Conservation (phyloP, 2,888 invertebrate genomes). For the Corbicula japonica region DNA sequence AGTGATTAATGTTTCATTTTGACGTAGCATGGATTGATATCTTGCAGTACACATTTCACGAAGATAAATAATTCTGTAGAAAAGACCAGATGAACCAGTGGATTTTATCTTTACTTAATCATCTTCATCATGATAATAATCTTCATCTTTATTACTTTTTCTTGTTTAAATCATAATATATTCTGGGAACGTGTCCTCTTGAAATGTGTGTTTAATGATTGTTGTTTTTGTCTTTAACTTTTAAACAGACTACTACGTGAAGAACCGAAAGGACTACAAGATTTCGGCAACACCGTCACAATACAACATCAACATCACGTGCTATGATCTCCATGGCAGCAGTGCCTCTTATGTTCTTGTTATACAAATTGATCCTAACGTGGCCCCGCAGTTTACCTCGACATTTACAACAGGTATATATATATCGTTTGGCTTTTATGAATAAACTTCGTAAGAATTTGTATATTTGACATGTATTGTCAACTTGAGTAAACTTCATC, state of each 20-base stretch:
- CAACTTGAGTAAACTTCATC: too few species aligned
- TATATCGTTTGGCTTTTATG: too few species aligned
- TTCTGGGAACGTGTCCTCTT: not conserved
- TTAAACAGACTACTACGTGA: constrained; percentile 1
- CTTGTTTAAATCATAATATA: not conserved
- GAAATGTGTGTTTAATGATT: not conserved
- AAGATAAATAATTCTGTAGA: too few species aligned
- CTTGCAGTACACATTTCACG: too few species aligned
- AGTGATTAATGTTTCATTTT: too few species aligned
- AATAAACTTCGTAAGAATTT: too few species aligned
- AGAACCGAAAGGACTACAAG: constrained; percentile 7
- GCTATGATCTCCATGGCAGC: constrained; percentile 2
- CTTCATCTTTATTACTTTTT: not conserved
- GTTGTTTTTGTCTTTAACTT: not conserved
- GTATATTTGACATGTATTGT: too few species aligned
- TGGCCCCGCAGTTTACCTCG: constrained; percentile 5
- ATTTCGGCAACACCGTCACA: constrained; percentile 12
- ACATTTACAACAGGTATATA: too few species aligned
- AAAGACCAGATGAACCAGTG: too few species aligned
- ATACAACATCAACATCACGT: constrained; percentile 3
- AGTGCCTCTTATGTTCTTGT: not conserved
- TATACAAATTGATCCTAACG: not conserved
- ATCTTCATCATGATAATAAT: not conserved
- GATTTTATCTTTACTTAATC: too few species aligned
- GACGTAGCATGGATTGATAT: too few species aligned